A percentile compares a stretch with the other conserved stretches of the same genome.
phyloP scores from a whole-genome alignment of 2,888 invertebrate species.

The Trachelus tabidus region DNA sequence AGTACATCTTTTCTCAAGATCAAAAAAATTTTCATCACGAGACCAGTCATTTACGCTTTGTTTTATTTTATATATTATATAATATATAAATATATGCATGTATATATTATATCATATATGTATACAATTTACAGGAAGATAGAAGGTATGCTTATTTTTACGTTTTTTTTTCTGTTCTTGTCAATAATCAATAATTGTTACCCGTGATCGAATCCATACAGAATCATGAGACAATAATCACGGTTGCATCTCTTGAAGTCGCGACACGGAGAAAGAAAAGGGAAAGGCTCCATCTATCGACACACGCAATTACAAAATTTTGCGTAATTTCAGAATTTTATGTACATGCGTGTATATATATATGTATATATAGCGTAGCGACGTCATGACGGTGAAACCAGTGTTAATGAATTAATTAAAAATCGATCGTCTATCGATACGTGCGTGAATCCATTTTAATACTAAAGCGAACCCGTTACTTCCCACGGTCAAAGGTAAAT shows the following conservation, averaged over 20 bases:
- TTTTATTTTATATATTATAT: neutral
- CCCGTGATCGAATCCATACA: neutral
- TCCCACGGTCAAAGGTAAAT: conserved; percentile 17
- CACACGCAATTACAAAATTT: neutral
- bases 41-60: neutral
- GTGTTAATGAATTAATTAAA: neutral
- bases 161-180: neutral
- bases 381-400: conserved; percentile 20
- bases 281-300: neutral
- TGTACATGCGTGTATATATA: neutral
- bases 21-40: conserved; percentile 27
- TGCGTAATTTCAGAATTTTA: neutral
- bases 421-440: neutral
- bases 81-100: neutral
- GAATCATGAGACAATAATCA: neutral
- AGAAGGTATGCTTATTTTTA: conserved; percentile 36
- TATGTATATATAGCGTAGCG: neutral
- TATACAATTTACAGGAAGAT: conserved; percentile 58
- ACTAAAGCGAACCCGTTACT: neutral
- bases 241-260: neutral
- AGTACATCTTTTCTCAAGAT: neutral
- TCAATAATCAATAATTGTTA: neutral
- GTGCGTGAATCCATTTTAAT: neutral
- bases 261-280: neutral
- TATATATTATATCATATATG: neutral